Evolutionary conservation across 2,888 invertebrate genomes (phyloP), one percentile per base, ranked within the genome.

Genomic region (Calameuta idolon): DNA sequence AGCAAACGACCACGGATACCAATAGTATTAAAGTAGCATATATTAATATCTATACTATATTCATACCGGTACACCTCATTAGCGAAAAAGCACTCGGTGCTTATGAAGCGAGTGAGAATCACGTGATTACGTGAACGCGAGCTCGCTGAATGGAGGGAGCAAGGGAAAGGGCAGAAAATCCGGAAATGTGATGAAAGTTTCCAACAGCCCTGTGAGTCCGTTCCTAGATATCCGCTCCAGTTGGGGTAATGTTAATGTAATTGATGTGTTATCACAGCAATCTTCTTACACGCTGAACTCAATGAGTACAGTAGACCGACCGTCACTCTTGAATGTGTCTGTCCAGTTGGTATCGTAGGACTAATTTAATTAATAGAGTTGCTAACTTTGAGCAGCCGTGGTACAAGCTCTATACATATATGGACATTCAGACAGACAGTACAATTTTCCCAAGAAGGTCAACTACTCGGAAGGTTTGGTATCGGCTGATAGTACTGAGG

Each of bases 161-260:
- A 23, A 9, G 33, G 71, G 33, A 71, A 34, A 34, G 31, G 71
- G 12, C 15, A 33, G 12, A 9, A 34, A 71, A 9, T 31, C 71
- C 33, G 71, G 31, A 71, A 71, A 71, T 71, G 71, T 71, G 71
- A 34, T 71, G 71, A 71, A 23, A 71, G 23, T 71, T 55, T 55
- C 9, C 23, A 55, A 9, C 55, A 55, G 23, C 23, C 23, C 55
- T 55, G 9, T 23, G 55, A 23, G 23, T 55, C 5, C 55, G 55
- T 23, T 55, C 9, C 55, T 55, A 23, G 55, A 23, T 55, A 23
- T 9, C 55, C 15, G 23, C 23, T 55, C 23, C 15, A 23, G 23
- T 55, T 23, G 71, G 69, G 71, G 69, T 69, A 73, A 77, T 33
- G 37, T 75, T 77, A 77, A 77, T 77, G 75, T 75, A 77, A 77